Evolutionary conservation across 2,113 vertebrate genomes (phyloP).

Genomic region (Oryzias javanicus): DNA sequence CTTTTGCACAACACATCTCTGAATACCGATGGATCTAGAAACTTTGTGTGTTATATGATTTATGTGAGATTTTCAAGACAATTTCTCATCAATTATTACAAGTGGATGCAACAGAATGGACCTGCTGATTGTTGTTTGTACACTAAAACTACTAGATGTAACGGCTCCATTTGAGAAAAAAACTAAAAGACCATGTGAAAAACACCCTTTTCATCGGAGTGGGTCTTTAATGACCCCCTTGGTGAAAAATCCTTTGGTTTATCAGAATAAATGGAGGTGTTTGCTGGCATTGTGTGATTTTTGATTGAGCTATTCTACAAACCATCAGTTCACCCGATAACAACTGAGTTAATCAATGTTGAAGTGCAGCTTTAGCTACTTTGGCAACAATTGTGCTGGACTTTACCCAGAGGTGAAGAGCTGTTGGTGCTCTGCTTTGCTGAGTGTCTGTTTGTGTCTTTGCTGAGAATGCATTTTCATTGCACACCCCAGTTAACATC

Average conservation of each 20-base stretch:
- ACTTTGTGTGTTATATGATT: no score
- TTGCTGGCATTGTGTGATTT: not conserved
- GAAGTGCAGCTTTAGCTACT: conserved; percentile 4
- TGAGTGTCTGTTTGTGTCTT: not conserved
- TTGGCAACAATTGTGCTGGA: conserved; percentile 10
- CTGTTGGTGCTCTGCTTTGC: not conserved
- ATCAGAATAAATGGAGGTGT: not conserved
- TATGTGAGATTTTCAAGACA: no score
- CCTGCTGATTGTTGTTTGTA: no score
- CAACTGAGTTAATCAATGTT: not conserved
- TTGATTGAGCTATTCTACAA: not conserved
- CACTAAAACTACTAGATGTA: no score
- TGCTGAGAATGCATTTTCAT: conserved; percentile 33
- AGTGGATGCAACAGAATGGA: no score
- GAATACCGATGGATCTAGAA: no score
- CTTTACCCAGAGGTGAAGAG: conserved; percentile 3
- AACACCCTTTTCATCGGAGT: no score
- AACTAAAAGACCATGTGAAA: no score
- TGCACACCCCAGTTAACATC: conserved; percentile 6
- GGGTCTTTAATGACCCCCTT: no score
- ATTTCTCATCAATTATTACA: no score
- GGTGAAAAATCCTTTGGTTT: not conserved
- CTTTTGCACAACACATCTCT: no score
- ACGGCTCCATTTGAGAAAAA: no score
- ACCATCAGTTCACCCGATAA: not conserved